Base-by-base conservation (phyloP, 2,113 vertebrate species). In the Calidris pygmaea region DNA sequence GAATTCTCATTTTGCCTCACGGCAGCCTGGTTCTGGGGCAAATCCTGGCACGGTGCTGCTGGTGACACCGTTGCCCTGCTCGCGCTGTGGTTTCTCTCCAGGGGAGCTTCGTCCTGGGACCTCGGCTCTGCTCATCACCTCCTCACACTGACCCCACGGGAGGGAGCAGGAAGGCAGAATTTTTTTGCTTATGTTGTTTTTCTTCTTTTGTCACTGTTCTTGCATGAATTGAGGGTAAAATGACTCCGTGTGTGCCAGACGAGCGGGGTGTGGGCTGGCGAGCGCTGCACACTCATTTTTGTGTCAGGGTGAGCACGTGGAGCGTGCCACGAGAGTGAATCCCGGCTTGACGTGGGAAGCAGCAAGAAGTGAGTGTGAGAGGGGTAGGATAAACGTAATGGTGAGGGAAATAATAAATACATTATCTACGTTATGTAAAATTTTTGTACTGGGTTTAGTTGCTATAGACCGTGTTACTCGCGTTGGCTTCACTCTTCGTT, bases 61-160 rank as follows among this genome's bases (percentile, higher is more conserved):
- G 59, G 12, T 6, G 9, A 12, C 17, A 5, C 22, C 1, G 39
- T 32, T 22, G 14, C 11, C 1, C 19, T 0, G 19, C n/a, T 9
- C 27, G 0, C 3, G 6, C 17, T 5, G 14, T 3, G 19, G 17
- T 24, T 19, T 32, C 60, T 9, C 48, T 29, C n/a, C 12, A 6
- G 22, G 3, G 2, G 6, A 21, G 7, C 3, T 23, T 23, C 19
- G n/a, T 30, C n/a, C 60, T 6, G 59, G 59, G 16, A 24, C 18
- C 47, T 20, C 24, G 1, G 1, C 47, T 52, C 55, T 34, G 47
- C 26, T 1, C 26, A 0, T 26, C 17, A 1, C 10, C 22, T 34
- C 37, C 17, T 32, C n/a, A 23, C 10, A 3, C 4, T 9, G 43
- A 34, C 29, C 27, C 35, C 43, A 14, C 23, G 19, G 21, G 37